Base-by-base conservation (phyloP, 2,888 invertebrate species). In the Pterobdella sp. region DNA sequence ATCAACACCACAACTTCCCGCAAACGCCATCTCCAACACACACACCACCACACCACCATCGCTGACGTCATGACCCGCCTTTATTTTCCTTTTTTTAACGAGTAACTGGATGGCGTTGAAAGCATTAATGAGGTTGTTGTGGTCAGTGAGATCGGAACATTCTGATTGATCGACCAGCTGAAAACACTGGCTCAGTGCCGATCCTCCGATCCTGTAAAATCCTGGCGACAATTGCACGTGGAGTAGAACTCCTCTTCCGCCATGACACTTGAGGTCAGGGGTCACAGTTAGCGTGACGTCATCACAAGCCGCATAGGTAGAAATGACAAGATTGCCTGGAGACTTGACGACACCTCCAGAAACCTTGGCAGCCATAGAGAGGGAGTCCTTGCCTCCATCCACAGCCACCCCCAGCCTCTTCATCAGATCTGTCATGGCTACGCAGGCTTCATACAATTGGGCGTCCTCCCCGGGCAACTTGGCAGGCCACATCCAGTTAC, bases 401-500 rank as follows among this genome's bases (percentile, higher is more conserved):
- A 96, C 88, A 7, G 94, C 96, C 32, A 95, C 89, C 49, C 90
- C 93, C 0, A 96, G 85, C 78, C 87, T 83, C 4, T 86, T 85
- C 93, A 97, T 93, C 1, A 93, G 87, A 1, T 86, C 85, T 81
- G 94, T 94, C 88, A 96, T 91, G 26, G 94, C 92, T 56, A 86
- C 85, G 81, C 96, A 96, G 0, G 97, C 93, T 75, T 89, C 89
- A 76, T 90, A 90, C 35, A 98, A 86, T 26, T 90, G 88, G 1
- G 92, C 92, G 0, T 96, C 97, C 83, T 95, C 96, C 0, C 91
- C 92, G 0, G 91, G 90, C 29, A 94, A 86, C 85, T 97, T 97
- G 18, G 96, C 97, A 0, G 94, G 90, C 97, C 97, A 98, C 98
- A 98, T 98, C 97, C 97, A 98, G 84, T 98, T 98, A n/a, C 93